phyloP scores from a whole-genome alignment of 2,113 vertebrate species.

The Calidris pugnax region DNA sequence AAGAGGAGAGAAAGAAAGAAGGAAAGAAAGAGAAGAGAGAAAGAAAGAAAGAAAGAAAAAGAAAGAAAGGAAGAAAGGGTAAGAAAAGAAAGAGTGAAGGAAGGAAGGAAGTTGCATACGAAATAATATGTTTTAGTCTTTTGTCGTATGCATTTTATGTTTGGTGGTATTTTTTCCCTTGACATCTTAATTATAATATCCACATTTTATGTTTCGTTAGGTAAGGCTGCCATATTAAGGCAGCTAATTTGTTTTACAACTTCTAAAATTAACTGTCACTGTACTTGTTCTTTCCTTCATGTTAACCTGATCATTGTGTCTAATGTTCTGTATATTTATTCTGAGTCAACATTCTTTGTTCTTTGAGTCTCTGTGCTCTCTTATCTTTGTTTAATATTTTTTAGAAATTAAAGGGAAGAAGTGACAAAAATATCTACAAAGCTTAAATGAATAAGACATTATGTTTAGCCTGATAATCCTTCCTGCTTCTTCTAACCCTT shows the following conservation, averaged over 20 bases:
- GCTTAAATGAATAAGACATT: neutral
- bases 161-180: neutral
- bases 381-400: neutral
- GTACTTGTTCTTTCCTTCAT: neutral
- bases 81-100: neutral
- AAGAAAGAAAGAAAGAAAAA: no score
- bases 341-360: conserved; percentile 16
- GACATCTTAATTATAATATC: neutral
- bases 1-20: neutral
- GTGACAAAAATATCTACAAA: conserved; percentile 1
- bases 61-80: no score
- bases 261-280: conserved; percentile 13
- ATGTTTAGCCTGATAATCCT: neutral
- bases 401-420: neutral
- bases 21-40: no score
- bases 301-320: neutral
- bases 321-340: conserved; percentile 35
- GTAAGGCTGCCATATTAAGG: neutral
- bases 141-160: neutral
- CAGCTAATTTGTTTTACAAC: conserved; percentile 17
- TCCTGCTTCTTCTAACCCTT: neutral
- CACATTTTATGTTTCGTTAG: neutral
- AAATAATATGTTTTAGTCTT: neutral
- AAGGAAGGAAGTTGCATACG: neutral
- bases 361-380: neutral